Evolutionary conservation across 23 tunicate species (phyloP), one percentile per base, ranked within the genome.

Genomic region (Diplosoma virens): DNA sequence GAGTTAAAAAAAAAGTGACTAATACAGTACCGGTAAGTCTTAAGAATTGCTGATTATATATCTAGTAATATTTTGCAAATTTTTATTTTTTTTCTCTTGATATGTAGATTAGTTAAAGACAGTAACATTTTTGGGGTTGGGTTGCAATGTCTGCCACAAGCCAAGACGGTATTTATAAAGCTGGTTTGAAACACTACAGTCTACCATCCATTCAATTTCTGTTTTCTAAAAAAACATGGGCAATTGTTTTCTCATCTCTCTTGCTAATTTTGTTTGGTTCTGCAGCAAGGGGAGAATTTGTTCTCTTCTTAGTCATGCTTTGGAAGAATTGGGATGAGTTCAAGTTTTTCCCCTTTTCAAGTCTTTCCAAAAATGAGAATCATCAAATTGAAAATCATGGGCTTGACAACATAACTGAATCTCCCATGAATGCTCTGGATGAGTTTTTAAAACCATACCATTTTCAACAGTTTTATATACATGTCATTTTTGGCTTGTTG

Each of bases 241-340:
- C 35, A 11, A 27, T 26, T 22, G 34, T 35, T 6, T 50, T 29
- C 26, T 18, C 52, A 16, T 78, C 94, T 0, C 25, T 81, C 23
- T 22, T 66, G 59, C 73, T 88, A 35, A 80, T 81, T 7, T 22
- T 82, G 27, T 45, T 88, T 22, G 95, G 86, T 2, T 53, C 95
- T 7, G 61, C 95, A 3, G 81, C 95, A 0, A 54, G 87, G 1
- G 95, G 95, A 3, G 95, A 88, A 28, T 37, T 70, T 16, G 45
- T 88, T 11, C 79, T 88, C 16, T 88, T 76, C 65, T 35, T 45
- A 33, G 94, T 67, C 56, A 75, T 87, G 73, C 68, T 78, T 0
- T 81, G 84, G 94, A 52, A 30, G 33, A 81, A 79, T 46, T 87
- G 94, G 93, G 68, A 86, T 37, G 16, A 67, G 6, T 82, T 74